Evolutionary conservation across 1,140 invertebrate species (phyloP).

Genomic region (Holotrichia oblita): DNA sequence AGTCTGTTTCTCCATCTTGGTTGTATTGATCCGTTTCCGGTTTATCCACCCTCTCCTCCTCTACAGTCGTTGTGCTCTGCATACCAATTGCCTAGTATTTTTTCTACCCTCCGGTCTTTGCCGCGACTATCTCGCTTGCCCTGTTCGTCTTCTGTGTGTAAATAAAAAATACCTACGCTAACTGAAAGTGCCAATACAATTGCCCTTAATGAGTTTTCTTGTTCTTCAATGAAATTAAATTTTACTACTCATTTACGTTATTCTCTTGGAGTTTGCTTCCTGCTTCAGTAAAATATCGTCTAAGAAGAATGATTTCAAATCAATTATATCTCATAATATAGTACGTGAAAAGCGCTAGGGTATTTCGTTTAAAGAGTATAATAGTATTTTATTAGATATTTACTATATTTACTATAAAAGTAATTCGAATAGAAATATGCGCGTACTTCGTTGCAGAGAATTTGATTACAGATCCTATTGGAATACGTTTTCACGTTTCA

Average conservation of each 20-base stretch:
- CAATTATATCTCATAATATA: too few species aligned
- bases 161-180: slow-evolving; percentile 42
- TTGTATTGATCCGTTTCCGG: slow-evolving; percentile 56
- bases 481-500: too few species aligned
- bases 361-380: too few species aligned
- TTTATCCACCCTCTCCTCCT: slow-evolving; percentile 51
- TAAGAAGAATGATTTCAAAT: too few species aligned
- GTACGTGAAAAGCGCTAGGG: too few species aligned
- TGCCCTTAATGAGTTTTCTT: slow-evolving; percentile 40
- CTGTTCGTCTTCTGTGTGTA: slow-evolving; percentile 6
- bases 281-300: neutral
- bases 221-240: slow-evolving; percentile 38
- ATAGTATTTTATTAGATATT: too few species aligned
- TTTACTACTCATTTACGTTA: slow-evolving; percentile 32
- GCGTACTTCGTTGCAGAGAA: too few species aligned
- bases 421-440: too few species aligned
- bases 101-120: slow-evolving; percentile 49
- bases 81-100: slow-evolving; percentile 60
- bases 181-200: slow-evolving; percentile 43
- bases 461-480: too few species aligned
- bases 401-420: too few species aligned
- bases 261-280: neutral
- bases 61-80: slow-evolving; percentile 53
- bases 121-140: slow-evolving; percentile 21
- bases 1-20: slow-evolving; percentile 55